Evolutionary conservation across 2,888 invertebrate genomes (phyloP), one percentile per base, ranked within the genome.

Genomic region (Autographa gamma): DNA sequence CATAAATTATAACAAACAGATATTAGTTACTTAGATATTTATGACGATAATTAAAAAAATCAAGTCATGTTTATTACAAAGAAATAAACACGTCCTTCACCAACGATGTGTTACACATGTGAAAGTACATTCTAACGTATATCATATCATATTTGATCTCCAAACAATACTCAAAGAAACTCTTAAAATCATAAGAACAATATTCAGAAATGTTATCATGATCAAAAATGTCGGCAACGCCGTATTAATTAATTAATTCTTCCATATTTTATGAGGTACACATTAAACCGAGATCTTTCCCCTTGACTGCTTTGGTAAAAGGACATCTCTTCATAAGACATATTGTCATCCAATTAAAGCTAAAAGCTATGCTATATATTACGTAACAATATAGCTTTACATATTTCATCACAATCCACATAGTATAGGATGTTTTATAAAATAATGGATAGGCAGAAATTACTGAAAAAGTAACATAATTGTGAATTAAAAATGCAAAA

Each of bases 171-270:
- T 34, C 32, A 3, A 60, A 56, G 52, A 41, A 73, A 69, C 77
- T 73, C 68, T 63, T 64, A 78, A 73, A 76, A 73, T 76, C 64
- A 75, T 75, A 83, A 79, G 79, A 83, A 82, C 77, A 78, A 80
- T 81, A 79, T 83, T 77, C 76, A 77, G 76, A 80, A 84, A 83
- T 84, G 80, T 81, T 82, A 82, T 85, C 83, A 56, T 66, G 74
- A 81, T 81, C 74, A 77, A 73, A 82, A 79, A 80, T 78, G 81
- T 81, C 82, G 74, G 60, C 77, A 62, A 41, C 67, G 56, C 71
- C n/a, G 70, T 72, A 68, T 88, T 88, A 81, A 87, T 90, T 93
- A 92, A 93, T 93, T 92, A 93, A 93, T 91, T 91, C 92, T 84
- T 86, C 68, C 80, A 89, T 90, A 90, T 88, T 90, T 90, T 90